phyloP scores from a whole-genome alignment of 2,797 vertebrate genomes.

The Rhinella marina region DNA sequence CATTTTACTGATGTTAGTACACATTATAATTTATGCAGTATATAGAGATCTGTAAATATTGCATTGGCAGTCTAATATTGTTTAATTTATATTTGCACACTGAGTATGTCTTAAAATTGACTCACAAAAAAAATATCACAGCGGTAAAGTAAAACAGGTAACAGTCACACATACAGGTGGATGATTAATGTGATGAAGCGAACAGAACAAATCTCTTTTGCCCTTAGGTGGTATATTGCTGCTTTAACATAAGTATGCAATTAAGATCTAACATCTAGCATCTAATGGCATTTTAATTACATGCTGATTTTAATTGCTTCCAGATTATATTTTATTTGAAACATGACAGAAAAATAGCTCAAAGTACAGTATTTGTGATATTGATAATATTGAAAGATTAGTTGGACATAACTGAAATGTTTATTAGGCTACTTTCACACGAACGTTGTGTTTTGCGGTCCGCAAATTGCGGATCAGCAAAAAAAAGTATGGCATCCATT shows the following conservation, averaged over 20 bases:
- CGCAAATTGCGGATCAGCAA: too few species aligned
- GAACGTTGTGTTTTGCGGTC: too few species aligned
- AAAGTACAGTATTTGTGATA: conserved; percentile 65
- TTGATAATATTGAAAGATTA: conserved; percentile 20
- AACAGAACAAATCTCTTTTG: conserved; percentile 58
- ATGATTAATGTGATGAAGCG: conserved; percentile 58
- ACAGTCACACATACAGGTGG: conserved; percentile 56
- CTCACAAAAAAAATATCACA: conserved; percentile 10
- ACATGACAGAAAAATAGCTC: conserved; percentile 61
- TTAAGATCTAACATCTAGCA: conserved; percentile 64
- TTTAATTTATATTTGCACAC: conserved; percentile 14
- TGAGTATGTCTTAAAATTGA: background rate
- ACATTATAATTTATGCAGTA: background rate
- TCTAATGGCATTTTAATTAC: conserved; percentile 66
- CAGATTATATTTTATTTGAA: conserved; percentile 64
- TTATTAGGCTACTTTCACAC: too few species aligned
- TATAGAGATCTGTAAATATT: conserved; percentile 13
- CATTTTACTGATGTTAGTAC: background rate
- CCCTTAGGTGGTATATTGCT: conserved; percentile 62
- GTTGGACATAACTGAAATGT: background rate
- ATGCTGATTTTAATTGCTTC: conserved; percentile 64
- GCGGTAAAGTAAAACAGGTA: conserved; percentile 43
- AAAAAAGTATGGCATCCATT: too few species aligned
- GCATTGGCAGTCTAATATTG: background rate
- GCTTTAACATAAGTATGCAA: conserved; percentile 61